Percentiles rank a stretch among this genome's conserved stretches.
Conservation (phyloP, 2,113 vertebrate species). For the Silurus asotus region DNA sequence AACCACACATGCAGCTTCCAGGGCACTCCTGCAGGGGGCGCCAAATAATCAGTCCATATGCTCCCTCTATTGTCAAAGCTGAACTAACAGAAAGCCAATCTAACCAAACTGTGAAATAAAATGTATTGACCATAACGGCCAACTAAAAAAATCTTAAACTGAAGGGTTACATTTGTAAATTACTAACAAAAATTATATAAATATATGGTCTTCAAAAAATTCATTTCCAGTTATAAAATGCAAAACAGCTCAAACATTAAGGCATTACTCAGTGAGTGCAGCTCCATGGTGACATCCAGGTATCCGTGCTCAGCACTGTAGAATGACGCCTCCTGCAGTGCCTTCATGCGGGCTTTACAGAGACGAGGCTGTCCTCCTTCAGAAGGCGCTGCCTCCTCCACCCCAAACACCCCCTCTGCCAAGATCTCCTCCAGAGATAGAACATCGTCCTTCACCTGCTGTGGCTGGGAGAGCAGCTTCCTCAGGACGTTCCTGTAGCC, state of each 20-base stretch:
- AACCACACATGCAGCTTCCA: constrained; percentile 98
- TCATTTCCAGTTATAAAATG: background rate
- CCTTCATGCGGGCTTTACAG: constrained; percentile 88
- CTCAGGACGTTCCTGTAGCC: constrained; percentile 87
- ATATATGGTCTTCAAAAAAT: too few species aligned
- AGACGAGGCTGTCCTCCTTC: constrained; percentile 78
- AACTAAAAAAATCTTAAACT: background rate
- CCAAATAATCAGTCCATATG: background rate
- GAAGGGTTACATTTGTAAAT: background rate
- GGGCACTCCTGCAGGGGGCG: constrained; percentile 78
- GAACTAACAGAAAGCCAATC: background rate
- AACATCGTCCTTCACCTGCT: constrained; percentile 88
- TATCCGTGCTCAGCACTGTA: constrained; percentile 96
- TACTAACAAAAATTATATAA: background rate
- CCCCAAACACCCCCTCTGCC: constrained; percentile 90
- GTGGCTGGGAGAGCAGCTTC: constrained; percentile 93
- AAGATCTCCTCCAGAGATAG: constrained; percentile 96
- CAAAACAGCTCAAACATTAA: background rate
- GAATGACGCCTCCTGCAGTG: constrained; percentile 95
- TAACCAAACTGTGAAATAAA: background rate
- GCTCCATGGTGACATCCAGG: constrained; percentile 97
- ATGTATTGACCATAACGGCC: background rate
- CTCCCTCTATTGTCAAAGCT: background rate
- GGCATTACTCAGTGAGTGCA: constrained; percentile 82
- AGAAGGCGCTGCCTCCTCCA: constrained; percentile 75